A percentile compares a stretch with the other conserved stretches of the same genome.
phyloP scores from a whole-genome alignment of 2,797 vertebrate genomes.

The Gymnothorax reevesii region DNA sequence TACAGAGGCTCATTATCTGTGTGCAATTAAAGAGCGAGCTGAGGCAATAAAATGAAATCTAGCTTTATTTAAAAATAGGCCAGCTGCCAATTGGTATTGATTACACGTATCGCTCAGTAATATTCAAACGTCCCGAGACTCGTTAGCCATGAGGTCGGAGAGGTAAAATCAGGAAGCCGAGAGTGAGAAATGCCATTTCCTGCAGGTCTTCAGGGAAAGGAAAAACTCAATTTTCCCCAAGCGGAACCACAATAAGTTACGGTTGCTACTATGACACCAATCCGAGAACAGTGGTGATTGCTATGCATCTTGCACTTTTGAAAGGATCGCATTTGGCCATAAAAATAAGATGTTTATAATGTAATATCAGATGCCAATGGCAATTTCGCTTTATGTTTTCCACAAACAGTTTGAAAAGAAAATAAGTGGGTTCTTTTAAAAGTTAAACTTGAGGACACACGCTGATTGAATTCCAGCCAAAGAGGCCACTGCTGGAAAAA shows the following conservation, averaged over 20 bases:
- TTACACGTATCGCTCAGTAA: not conserved
- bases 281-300: not conserved
- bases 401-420: not conserved
- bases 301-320: not conserved
- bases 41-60: constrained; percentile 13
- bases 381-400: not conserved
- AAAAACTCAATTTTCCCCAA: not conserved
- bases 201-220: not conserved
- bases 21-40: constrained; percentile 4
- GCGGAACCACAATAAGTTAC: not conserved
- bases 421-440: not conserved
- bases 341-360: not conserved
- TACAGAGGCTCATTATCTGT: not conserved
- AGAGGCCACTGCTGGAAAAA: not conserved
- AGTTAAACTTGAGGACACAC: not conserved
- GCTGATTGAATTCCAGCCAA: not conserved
- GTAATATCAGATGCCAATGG: not conserved
- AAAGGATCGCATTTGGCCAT: not conserved
- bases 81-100: constrained; percentile 6
- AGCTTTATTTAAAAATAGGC: constrained; percentile 18
- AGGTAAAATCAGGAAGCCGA: not conserved
- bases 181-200: not conserved
- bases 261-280: not conserved
- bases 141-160: not conserved
- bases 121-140: not conserved